phyloP scores from a whole-genome alignment of 2,888 invertebrate genomes.

The Coelinius sp. region DNA sequence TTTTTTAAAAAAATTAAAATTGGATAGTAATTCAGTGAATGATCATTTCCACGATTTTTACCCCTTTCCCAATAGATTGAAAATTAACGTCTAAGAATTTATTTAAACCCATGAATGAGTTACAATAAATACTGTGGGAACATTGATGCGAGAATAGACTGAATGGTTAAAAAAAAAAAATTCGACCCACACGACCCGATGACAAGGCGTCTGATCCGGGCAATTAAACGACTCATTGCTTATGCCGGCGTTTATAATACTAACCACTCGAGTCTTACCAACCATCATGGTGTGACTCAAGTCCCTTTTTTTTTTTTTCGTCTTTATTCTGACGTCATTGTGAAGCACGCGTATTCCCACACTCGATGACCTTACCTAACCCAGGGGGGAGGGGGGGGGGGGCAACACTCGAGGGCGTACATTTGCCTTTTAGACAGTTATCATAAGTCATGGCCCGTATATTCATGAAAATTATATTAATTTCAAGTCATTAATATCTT shows the following conservation, averaged over 20 bases:
- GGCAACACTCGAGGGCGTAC: constrained; percentile 11
- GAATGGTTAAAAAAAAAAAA: constrained; percentile 9
- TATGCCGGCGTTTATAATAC: constrained; percentile 46
- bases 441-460: constrained; percentile 11
- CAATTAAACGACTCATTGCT: constrained; percentile 66
- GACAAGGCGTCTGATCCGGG: constrained; percentile 47
- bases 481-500: background rate
- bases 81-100: no score
- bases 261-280: background rate
- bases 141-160: background rate
- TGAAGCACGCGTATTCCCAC: constrained; percentile 61
- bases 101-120: background rate
- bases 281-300: constrained; percentile 36
- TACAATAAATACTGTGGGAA: constrained; percentile 10
- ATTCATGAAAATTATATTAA: background rate
- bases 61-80: no score
- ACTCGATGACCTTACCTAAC: constrained; percentile 62
- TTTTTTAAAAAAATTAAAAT: background rate
- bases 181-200: constrained; percentile 22
- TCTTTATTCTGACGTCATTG: constrained; percentile 60
- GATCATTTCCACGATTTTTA: no score
- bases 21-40: background rate
- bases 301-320: no score
- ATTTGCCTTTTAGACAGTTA: constrained; percentile 19
- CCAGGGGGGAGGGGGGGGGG: no score